phyloP scores from a whole-genome alignment of 1,140 invertebrate genomes.

The Araneus ventricosus region DNA sequence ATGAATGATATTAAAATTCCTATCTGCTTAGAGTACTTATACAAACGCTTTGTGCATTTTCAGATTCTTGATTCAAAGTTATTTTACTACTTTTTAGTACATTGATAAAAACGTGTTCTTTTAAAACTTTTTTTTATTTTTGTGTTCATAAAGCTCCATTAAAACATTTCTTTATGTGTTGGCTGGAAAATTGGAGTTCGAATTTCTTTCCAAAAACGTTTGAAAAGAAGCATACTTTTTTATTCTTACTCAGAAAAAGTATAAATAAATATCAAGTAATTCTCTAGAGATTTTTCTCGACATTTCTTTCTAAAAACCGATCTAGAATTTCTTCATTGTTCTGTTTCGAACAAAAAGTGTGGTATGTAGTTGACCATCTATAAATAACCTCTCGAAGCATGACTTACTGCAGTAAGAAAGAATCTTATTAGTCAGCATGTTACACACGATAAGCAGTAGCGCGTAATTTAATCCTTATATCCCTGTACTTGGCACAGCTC shows the following conservation, averaged over 20 bases:
- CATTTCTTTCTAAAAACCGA: neutral
- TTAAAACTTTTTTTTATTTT: too few species aligned
- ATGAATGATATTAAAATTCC: too few species aligned
- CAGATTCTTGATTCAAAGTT: too few species aligned
- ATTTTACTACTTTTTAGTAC: too few species aligned
- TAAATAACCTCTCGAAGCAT: neutral
- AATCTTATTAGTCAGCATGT: slow-evolving; percentile 6
- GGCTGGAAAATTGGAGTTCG: too few species aligned
- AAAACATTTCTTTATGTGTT: too few species aligned
- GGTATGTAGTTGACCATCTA: neutral
- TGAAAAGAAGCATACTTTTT: neutral
- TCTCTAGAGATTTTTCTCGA: neutral
- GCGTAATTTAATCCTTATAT: slow-evolving; percentile 51
- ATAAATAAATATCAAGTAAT: too few species aligned
- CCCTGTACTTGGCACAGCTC: slow-evolving; percentile 12
- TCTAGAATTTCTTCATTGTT: neutral
- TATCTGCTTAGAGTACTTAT: too few species aligned
- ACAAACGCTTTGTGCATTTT: too few species aligned
- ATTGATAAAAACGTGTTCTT: too few species aligned
- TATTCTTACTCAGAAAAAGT: neutral
- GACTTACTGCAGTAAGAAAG: neutral
- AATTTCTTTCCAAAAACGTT: too few species aligned
- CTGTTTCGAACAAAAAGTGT: neutral
- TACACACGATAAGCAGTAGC: neutral
- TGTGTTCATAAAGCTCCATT: too few species aligned